Evolutionary conservation across 2,888 invertebrate genomes (phyloP).

Genomic region (Drosophila parthenogenetica): DNA sequence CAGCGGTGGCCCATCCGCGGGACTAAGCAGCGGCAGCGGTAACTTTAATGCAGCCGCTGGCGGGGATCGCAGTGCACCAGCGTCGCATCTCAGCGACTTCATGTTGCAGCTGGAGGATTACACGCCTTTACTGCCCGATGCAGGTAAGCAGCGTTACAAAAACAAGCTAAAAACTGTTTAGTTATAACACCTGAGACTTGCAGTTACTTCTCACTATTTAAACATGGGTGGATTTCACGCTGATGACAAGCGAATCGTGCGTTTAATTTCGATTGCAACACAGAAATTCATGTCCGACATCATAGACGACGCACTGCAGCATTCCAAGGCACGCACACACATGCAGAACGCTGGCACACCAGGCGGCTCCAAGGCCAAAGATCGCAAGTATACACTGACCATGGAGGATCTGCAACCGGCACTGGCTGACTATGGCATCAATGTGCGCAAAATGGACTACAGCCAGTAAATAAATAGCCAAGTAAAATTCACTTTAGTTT

Average conservation of each 20-base stretch:
- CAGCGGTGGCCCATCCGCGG: not conserved
- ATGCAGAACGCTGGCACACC: slow-evolving; percentile 60
- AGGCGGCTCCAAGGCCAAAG: slow-evolving; percentile 85
- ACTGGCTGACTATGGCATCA: slow-evolving; percentile 97
- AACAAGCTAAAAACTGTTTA: not conserved
- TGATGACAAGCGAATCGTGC: slow-evolving; percentile 94
- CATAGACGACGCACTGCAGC: slow-evolving; percentile 98
- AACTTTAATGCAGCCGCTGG: slow-evolving; percentile 21
- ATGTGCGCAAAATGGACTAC: slow-evolving; percentile 90
- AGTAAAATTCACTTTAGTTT: slow-evolving; percentile 1
- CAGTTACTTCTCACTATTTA: slow-evolving; percentile 66
- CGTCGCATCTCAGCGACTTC: slow-evolving; percentile 69
- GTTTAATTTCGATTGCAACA: slow-evolving; percentile 96
- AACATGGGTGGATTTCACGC: slow-evolving; percentile 94
- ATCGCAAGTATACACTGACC: slow-evolving; percentile 94
- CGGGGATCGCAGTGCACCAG: slow-evolving; percentile 47
- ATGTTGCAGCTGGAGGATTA: slow-evolving; percentile 90
- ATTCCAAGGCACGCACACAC: slow-evolving; percentile 94
- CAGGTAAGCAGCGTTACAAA: slow-evolving; percentile 80
- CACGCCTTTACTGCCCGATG: slow-evolving; percentile 95
- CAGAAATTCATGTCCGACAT: slow-evolving; percentile 99
- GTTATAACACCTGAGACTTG: not conserved
- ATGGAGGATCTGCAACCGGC: slow-evolving; percentile 98
- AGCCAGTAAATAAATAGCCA: slow-evolving; percentile 49
- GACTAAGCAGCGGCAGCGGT: not conserved